Base-by-base conservation (phyloP, 2,888 invertebrate genomes). In the Nymphalis urticae region DNA sequence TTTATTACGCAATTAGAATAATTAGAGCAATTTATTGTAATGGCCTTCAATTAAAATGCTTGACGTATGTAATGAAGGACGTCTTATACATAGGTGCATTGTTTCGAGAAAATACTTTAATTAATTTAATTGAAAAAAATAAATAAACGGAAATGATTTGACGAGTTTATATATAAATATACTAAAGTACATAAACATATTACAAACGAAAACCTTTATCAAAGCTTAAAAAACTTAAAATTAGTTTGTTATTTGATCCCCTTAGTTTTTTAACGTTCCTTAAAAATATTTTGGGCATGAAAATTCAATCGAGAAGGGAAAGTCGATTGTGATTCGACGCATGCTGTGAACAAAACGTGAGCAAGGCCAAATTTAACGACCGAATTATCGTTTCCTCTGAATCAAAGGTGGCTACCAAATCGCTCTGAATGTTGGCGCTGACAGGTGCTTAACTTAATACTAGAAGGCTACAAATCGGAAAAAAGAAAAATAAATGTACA, bases 21-120 rank as follows among this genome's bases (percentile, higher is more conserved):
- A 61, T 56, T 19, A 6, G 54, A 66, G 48, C 63, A 48, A 64
- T 66, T 62, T 66, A 54, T 62, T 53, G 32, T 62, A 68, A 70
- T 68, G 47, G 60, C 62, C 65, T 65, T 68, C 59, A 68, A 71
- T 71, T 68, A 66, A 66, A 69, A 66, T 56, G 60, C 21, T 66
- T 62, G 61, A 68, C 61, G 56, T 61, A 67, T 59, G 48, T 50
- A 19, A 58, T 53, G 61, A 42, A 48, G 48, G 24, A 61, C 32
- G n/a, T 56, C 56, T n/a, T 24, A 6, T 13, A 24, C 42, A 42
- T 42, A 42, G 42, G 50, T 50, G 17, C 27, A 56, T 56, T 56
- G 32, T 56, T 36, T 36, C 32, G 56, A 32, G 56, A 32, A 9
- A 32, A 21, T 53, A 32, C 32, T 32, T n/a, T 19, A 50, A 19